Evolutionary conservation across 2,797 vertebrate genomes (phyloP).

Genomic region (Ctenosaura bakeri): DNA sequence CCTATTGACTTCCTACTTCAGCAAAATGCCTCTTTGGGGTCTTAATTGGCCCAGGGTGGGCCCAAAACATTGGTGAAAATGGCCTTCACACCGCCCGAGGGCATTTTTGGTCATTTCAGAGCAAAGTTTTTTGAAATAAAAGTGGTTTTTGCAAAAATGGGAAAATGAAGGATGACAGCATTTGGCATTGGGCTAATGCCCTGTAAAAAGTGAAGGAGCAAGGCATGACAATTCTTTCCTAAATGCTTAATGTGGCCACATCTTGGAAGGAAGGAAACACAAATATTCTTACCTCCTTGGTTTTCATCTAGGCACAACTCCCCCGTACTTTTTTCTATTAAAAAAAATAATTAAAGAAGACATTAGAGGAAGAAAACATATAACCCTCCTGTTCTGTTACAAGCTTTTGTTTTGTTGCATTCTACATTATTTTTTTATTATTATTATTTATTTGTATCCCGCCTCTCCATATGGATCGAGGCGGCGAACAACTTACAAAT

Average conservation of each 20-base stretch:
- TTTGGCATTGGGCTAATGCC: neutral
- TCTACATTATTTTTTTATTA: too few species aligned
- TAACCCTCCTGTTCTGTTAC: neutral
- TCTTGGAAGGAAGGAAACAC: neutral
- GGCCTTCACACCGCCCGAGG: too few species aligned
- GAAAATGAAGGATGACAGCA: neutral
- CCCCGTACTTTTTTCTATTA: neutral
- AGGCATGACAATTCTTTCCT: neutral
- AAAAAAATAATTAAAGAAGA: constrained; percentile 25
- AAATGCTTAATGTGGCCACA: neutral
- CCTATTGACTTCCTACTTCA: too few species aligned
- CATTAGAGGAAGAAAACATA: neutral
- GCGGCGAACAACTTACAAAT: too few species aligned
- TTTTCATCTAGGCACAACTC: constrained; percentile 39
- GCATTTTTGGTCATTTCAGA: too few species aligned
- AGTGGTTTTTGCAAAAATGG: too few species aligned
- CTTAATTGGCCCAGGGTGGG: too few species aligned
- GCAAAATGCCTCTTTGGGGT: too few species aligned
- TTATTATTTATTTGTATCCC: too few species aligned
- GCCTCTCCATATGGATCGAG: too few species aligned
- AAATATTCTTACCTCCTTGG: constrained; percentile 20
- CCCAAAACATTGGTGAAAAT: too few species aligned
- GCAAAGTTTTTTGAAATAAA: too few species aligned
- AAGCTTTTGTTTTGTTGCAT: constrained; percentile 47
- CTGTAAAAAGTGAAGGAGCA: neutral